Percentiles rank a stretch among this genome's conserved stretches.
phyloP scores from a whole-genome alignment of 2,888 invertebrate species.

The Lycaena phlaeas region DNA sequence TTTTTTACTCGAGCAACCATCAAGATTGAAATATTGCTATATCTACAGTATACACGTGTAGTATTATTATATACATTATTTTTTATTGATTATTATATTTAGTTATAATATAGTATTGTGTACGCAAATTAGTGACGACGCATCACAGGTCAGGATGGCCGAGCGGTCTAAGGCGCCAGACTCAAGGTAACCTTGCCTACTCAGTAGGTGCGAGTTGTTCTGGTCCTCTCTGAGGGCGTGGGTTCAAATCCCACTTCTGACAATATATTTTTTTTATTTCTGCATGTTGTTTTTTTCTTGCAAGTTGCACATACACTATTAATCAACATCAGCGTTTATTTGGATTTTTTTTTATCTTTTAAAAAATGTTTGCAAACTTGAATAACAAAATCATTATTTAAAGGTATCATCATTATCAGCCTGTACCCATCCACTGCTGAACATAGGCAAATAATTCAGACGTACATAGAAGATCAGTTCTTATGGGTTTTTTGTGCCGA shows the following conservation, averaged over 20 bases:
- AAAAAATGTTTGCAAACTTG: too few relatives aligned
- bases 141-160: constrained; percentile 79
- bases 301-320: neutral
- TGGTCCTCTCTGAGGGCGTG: constrained; percentile 86
- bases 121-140: neutral
- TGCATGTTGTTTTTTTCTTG: neutral
- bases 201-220: constrained; percentile 76
- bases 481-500: too few relatives aligned
- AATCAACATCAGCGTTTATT: neutral
- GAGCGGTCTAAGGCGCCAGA: constrained; percentile 82
- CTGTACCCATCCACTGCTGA: too few relatives aligned
- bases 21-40: too few relatives aligned
- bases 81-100: neutral
- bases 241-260: constrained; percentile 87
- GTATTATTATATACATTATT: too few relatives aligned
- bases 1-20: too few relatives aligned
- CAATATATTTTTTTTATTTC: constrained; percentile 52
- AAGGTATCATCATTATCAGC: too few relatives aligned
- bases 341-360: too few relatives aligned
- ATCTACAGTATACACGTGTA: too few relatives aligned
- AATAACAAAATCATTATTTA: too few relatives aligned
- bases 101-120: neutral
- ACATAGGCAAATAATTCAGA: too few relatives aligned
- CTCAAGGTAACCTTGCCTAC: constrained; percentile 60
- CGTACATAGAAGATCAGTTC: too few relatives aligned